phyloP scores from a whole-genome alignment of 2,888 invertebrate species.

The Mystacides longicornis region DNA sequence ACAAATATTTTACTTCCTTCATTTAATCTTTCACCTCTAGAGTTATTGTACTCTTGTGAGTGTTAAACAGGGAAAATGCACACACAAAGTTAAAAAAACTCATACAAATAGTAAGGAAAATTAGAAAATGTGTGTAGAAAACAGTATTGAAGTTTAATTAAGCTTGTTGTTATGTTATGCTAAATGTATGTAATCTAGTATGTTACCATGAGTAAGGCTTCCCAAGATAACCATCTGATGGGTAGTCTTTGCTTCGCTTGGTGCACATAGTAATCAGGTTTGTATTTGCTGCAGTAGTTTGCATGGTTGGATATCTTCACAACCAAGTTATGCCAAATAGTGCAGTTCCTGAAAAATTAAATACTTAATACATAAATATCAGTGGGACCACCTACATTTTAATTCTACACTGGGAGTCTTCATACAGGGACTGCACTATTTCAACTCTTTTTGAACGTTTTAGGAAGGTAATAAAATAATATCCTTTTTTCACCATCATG shows the following conservation, averaged over 20 bases:
- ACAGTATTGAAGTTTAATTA: no score
- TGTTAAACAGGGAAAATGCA: no score
- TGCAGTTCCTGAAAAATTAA: constrained; percentile 63
- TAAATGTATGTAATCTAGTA: no score
- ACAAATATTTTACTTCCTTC: no score
- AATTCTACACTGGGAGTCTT: no score
- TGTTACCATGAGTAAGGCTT: constrained; percentile 72
- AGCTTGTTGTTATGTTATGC: no score
- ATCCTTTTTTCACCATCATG: background rate
- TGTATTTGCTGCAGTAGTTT: constrained; percentile 73
- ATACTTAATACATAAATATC: background rate
- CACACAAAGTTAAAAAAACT: no score
- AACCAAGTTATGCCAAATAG: constrained; percentile 71
- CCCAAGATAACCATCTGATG: constrained; percentile 92
- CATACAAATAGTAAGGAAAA: no score
- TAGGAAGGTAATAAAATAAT: no score
- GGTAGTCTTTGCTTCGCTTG: constrained; percentile 76
- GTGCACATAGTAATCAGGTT: constrained; percentile 76
- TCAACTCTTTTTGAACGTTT: background rate
- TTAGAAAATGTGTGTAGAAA: no score
- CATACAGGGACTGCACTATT: background rate
- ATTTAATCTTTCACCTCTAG: no score
- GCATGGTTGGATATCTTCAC: constrained; percentile 82
- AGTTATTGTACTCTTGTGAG: no score
- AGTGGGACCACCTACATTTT: background rate